These are phyloP conservation scores for Adineta ricciae DNA, from an alignment of 2,888 invertebrate species.

Conservation along the genomic window DNA sequence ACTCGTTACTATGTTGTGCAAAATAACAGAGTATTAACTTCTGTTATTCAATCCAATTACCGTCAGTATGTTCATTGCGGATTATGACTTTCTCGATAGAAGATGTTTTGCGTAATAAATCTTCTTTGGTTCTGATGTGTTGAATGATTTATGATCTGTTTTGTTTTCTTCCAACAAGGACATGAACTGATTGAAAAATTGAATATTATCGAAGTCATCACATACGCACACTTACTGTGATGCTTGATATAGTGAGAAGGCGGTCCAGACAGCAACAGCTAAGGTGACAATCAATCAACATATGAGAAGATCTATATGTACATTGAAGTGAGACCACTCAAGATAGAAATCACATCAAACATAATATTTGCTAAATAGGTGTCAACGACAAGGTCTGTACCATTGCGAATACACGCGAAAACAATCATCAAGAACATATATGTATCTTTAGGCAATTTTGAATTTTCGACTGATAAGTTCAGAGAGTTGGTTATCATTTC, in stretches of 20 bases:
- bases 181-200: neutral
- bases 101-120: too few relatives aligned
- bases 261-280: neutral
- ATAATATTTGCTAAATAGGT: conserved; percentile 13
- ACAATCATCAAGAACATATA: neutral
- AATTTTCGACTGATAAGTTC: neutral
- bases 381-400: neutral
- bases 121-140: too few relatives aligned
- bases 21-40: too few relatives aligned
- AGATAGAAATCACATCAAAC: neutral
- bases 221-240: neutral
- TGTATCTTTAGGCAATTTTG: neutral
- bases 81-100: too few relatives aligned
- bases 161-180: neutral
- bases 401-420: neutral
- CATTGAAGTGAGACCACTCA: neutral
- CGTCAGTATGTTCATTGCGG: too few relatives aligned
- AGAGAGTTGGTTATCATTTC: neutral
- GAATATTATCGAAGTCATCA: neutral
- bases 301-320: neutral
- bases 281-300: neutral
- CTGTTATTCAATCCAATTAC: too few relatives aligned
- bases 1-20: too few relatives aligned
- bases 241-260: neutral
- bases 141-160: too few relatives aligned